Base-by-base conservation (phyloP, 2,797 vertebrate genomes). In the Anabacerthia variegaticeps region DNA sequence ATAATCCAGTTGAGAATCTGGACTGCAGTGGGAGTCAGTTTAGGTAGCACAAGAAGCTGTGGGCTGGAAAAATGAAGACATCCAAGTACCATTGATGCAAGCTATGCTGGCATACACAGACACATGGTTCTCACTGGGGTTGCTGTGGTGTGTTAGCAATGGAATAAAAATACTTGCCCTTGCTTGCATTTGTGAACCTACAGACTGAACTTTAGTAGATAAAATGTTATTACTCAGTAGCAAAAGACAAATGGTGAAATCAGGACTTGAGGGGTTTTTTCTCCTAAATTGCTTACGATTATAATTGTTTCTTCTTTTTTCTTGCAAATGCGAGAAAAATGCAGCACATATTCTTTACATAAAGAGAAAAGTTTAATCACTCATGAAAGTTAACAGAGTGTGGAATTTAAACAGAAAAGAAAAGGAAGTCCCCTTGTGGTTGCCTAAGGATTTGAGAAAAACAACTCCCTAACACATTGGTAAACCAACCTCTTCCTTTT, bases 121-220 rank as follows among this genome's bases (percentile, higher is more conserved):
- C 1, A 2, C 12, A 1, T 2, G 20, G 10, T 6, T 75, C 17
- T 56, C 0, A 0, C 41, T 46, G n/a, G 27, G 49, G 24, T 32
- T 56, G 21, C 16, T 2, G 0, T 56, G n/a, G 4, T 12, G 54
- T 28, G 27, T 77, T 93, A 77, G 46, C 2, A 4, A 59, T 0
- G 8, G 37, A 81, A 75, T 62, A 66, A 66, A 92, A 69, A 43
- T 34, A 10, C 9, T 77, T 10, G 1, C 30, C 3, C 9, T 69
- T 69, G 56, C 52, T 74, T 61, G 27, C 0, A 0, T 82, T 85
- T 91, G 39, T 61, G 37, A 91, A 13, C 7, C 16, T 44, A 23
- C 3, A 61, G 7, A 16, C 2, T 39, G 32, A 88, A 80, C 15
- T 68, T 72, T 20, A 74, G 3, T 28, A 63, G 10, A n/a, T 34